Base-by-base conservation (phyloP, 1,140 invertebrate species). In the Drosophila kepulauana region DNA sequence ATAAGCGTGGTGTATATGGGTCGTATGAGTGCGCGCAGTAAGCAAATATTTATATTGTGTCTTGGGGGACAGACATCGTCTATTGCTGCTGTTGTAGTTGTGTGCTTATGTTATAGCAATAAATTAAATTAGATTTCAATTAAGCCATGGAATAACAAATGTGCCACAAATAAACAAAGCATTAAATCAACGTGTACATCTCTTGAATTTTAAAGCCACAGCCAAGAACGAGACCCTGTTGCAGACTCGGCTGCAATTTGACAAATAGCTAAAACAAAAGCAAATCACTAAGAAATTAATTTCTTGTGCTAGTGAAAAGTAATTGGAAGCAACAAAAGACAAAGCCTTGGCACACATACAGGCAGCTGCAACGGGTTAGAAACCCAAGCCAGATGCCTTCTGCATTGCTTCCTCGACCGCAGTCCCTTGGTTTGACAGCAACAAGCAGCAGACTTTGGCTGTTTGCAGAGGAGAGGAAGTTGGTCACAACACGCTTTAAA, bases 51-150 rank as follows among this genome's bases (percentile, higher is more conserved):
- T 74, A 57, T 62, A 41, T 69, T 69, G 71, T 62, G 30, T 62
- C 13, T 61, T 61, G 41, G 56, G 46, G 46, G 45, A 33, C 46
- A 61, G 46, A 20, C 66, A 58, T 45, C 28, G 20, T 46, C n/a
- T 10, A 10, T 8, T n/a, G 41, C 38, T 61, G 58, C 45, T 61
- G 45, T 3, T 15, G 5, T 15, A 45, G 41, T 43, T 63, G 56
- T 63, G 52, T 54, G 41, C 11, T 25, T 56, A 28, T 20, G 33
- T 30, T 49, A 43, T 63, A 54, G 58, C 48, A 77, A 80, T 87
- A 88, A 88, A 87, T 87, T 84, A 78, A 75, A 84, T 88, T 88
- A 78, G 71, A 88, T 73, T 84, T 80, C 77, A 84, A 87, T 87
- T 88, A 88, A 65, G 49, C 52, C 46, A 15, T 46, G 54, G 67